Evolutionary conservation across 2,113 vertebrate genomes (phyloP), one percentile per base, ranked within the genome.

Genomic region (Tragelaphus scriptus): DNA sequence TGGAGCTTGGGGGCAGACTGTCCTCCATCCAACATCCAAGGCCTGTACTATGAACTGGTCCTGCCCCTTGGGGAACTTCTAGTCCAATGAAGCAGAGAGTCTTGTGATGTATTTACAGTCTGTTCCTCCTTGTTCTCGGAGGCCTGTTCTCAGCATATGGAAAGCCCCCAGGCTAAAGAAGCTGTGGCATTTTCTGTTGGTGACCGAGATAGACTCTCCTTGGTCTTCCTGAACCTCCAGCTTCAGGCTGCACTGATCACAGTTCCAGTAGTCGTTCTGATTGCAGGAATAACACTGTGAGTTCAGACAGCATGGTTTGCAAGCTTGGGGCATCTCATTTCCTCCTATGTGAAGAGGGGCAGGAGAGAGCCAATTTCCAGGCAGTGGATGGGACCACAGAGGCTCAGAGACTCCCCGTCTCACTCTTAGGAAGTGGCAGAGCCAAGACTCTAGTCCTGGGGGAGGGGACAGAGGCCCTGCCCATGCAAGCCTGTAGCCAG

Each of bases 111-210:
- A 2, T 32, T 53, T 55, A 13, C 15, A 56, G 12, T 63, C 75
- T 26, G 13, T 49, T 36, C 71, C 15, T 65, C 81, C 85, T 86
- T 1, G 2, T 51, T 79, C 82, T 61, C 56, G 36, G 44, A 91
- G 56, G 77, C 44, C 55, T 82, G 77, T 36, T 81, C 79, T 94
- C 85, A 84, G 94, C 53, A 6, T 51, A 59, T 59, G 95, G 88
- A 90, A 95, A 90, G 61, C 55, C 91, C 85, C 85, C 80, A 16
- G n/a, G 51, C 79, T 84, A 44, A 80, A 15, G 84, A 56, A 25
- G 49, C n/a, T 0, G 1, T 84, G 88, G 56, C 47, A 32, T 65
- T 80, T 96, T 90, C 97, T 96, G 61, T 94, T 32, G 84, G 47
- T 92, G 71, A 36, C 86, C 4, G 30, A 94, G 79, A 16, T 47